Percentiles rank a stretch among this genome's conserved stretches.
phyloP scores from a whole-genome alignment of 2,888 invertebrate species.

The Seira musarum region DNA sequence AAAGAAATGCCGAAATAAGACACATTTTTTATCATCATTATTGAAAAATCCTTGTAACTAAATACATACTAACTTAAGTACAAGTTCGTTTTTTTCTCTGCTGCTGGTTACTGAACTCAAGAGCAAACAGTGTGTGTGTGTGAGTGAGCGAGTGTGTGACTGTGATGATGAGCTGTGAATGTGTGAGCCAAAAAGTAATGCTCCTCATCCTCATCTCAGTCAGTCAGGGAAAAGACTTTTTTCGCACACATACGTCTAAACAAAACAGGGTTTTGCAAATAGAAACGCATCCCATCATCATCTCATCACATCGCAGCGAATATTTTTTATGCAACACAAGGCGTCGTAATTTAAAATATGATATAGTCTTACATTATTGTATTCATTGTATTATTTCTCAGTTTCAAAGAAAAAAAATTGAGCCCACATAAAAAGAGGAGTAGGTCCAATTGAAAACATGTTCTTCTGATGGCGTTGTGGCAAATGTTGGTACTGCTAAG shows the following conservation, averaged over 20 bases:
- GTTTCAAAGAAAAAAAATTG: conserved; percentile 13
- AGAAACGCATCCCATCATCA: conserved; percentile 7
- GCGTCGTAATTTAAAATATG: neutral
- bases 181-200: too few relatives aligned
- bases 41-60: neutral
- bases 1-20: neutral
- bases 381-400: conserved; percentile 5
- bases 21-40: conserved; percentile 1
- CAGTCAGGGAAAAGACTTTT: conserved; percentile 17
- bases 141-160: neutral
- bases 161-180: too few relatives aligned
- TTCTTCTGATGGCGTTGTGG: neutral
- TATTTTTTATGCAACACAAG: conserved; percentile 8
- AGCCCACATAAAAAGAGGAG: neutral
- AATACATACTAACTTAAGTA: too few relatives aligned
- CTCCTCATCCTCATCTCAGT: neutral
- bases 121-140: conserved; percentile 2
- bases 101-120: conserved; percentile 5
- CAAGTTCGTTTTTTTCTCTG: neutral
- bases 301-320: neutral
- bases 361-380: neutral
- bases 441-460: neutral
- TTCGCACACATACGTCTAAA: neutral
- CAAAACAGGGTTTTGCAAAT: conserved; percentile 17
- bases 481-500: neutral